phyloP scores from a whole-genome alignment of 2,113 vertebrate species.

The Cariama cristata region DNA sequence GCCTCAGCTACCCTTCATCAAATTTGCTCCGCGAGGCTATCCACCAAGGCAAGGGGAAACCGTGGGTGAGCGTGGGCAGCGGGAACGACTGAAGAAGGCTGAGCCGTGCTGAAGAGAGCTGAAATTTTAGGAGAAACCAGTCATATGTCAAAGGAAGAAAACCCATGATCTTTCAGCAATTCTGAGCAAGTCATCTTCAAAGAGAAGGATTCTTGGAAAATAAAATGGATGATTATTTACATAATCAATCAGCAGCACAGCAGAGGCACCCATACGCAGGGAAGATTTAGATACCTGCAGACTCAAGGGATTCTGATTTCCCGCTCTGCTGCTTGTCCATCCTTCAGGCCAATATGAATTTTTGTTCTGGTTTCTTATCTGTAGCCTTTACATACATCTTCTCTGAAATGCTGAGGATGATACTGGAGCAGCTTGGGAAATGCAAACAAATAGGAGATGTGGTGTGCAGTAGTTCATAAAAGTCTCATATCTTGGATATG shows the following conservation, averaged over 20 bases:
- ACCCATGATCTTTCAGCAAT: background rate
- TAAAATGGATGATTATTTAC: background rate
- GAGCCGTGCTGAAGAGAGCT: background rate
- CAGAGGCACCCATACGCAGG: background rate
- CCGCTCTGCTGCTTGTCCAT: background rate
- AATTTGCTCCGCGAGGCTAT: background rate
- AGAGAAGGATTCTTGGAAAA: background rate
- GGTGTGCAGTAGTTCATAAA: background rate
- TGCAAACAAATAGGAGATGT: background rate
- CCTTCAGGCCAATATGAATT: background rate
- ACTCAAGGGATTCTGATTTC: constrained; percentile 30
- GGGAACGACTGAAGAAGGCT: background rate
- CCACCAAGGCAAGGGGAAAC: background rate
- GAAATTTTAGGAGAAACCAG: background rate
- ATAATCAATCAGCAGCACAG: background rate
- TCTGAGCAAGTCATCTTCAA: background rate
- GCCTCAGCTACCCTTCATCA: background rate
- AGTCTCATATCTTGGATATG: background rate
- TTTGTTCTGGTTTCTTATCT: background rate
- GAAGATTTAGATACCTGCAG: background rate
- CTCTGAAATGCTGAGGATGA: constrained; percentile 13
- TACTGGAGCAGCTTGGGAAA: background rate
- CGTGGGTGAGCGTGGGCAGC: background rate
- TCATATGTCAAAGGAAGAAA: background rate
- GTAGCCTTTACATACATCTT: background rate